Evolutionary conservation across 2,888 invertebrate species (phyloP), one percentile per base, ranked within the genome.

Genomic region (Opisthograptis luteolata): DNA sequence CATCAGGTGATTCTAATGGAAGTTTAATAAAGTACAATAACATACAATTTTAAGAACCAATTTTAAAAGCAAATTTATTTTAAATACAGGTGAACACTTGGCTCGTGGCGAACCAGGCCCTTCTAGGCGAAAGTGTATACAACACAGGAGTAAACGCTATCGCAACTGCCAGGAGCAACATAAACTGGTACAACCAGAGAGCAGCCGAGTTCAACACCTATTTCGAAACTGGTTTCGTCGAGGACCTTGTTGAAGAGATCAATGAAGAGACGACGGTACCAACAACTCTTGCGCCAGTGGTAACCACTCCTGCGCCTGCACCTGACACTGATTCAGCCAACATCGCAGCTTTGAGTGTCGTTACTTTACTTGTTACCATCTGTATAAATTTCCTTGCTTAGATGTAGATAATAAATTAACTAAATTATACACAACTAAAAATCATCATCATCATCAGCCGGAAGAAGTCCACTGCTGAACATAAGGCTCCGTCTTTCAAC

Each of bases 191-290:
- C 4, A 25, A 32, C 1, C 15, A 45, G 1, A 78, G 87, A 17
- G 48, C 71, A 1, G 10, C 51, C 0, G 90, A 90, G 45, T 71
- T 88, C 22, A 58, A 56, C 0, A 27, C 32, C 0, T 90, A 72
- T 64, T 83, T 88, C 20, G 81, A 84, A 2, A 68, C 52, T 30
- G 88, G 89, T 22, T 90, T 79, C 42, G 66, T 71, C 0, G 82
- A 84, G 8, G 73, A 71, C 0, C 58, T 53, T 0, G 57, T 79
- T 7, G 67, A 70, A 13, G 67, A 70, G 1, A 46, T 53, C 1
- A 54, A 20, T 3, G 3, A n/a, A 3, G n/a, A n/a, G 19, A 67
- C 64, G 2, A 55, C 50, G 12, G 42, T 31, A 27, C 35, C 41
- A 14, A 32, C 27, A 8, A 9, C 36, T 1, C n/a, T n/a, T n/a